phyloP scores from a whole-genome alignment of 2,113 vertebrate genomes.

The Myrmecophaga tridactyla region DNA sequence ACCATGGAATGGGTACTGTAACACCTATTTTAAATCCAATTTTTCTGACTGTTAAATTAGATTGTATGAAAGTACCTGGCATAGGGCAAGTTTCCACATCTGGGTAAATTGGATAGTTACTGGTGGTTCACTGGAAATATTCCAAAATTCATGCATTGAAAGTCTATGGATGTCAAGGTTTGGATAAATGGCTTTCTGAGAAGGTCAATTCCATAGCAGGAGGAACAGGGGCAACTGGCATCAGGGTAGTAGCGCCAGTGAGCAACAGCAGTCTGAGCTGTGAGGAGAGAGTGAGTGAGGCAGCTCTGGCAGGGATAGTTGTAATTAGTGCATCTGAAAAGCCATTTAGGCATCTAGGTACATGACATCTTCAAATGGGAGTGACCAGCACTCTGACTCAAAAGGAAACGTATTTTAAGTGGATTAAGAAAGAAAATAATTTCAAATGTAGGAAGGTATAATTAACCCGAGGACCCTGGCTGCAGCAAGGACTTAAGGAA shows the following conservation, averaged over 20 bases:
- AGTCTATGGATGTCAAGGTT: not conserved
- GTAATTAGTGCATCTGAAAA: conserved; percentile 63
- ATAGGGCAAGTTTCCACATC: not conserved
- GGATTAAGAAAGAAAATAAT: conserved; percentile 70
- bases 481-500: not conserved
- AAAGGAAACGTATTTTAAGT: conserved; percentile 61
- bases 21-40: not conserved
- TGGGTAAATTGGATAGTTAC: not conserved
- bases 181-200: not conserved
- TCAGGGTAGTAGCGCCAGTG: not conserved
- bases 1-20: not conserved
- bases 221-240: not conserved
- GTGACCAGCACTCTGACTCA: conserved; percentile 21
- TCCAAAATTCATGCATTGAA: not conserved
- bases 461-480: conserved; percentile 62
- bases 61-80: not conserved
- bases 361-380: conserved; percentile 50
- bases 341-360: conserved; percentile 61
- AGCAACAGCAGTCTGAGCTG: not conserved
- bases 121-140: not conserved
- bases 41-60: not conserved
- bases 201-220: not conserved
- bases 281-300: not conserved
- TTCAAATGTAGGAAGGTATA: conserved; percentile 60
- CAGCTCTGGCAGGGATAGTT: not conserved